A percentile compares a stretch with the other conserved stretches of the same genome.
phyloP scores from a whole-genome alignment of 1,140 invertebrate species.

The Drosophila malerkotliana region DNA sequence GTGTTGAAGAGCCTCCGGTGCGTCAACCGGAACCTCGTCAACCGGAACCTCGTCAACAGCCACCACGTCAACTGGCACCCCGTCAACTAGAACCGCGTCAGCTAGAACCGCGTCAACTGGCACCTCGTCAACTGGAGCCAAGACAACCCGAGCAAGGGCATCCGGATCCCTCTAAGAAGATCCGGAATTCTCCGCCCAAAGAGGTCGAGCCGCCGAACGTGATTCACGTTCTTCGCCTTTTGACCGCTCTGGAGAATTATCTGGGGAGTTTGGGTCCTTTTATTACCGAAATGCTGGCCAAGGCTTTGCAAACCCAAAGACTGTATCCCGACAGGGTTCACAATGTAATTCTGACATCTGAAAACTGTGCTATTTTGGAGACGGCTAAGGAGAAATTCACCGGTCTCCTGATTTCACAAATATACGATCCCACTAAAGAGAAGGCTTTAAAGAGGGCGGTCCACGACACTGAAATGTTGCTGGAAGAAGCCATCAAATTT shows the following conservation, averaged over 20 bases:
- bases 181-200: slow-evolving; percentile 1
- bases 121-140: no score
- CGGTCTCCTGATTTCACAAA: slow-evolving; percentile 66
- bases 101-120: no score
- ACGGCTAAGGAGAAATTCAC: slow-evolving; percentile 74
- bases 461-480: slow-evolving; percentile 50
- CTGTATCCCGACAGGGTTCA: slow-evolving; percentile 49
- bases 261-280: slow-evolving; percentile 91
- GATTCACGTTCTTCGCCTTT: slow-evolving; percentile 88
- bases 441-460: slow-evolving; percentile 63
- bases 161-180: not conserved
- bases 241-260: slow-evolving; percentile 91
- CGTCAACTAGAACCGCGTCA: no score
- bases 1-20: not conserved
- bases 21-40: not conserved
- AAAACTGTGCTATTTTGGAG: slow-evolving; percentile 70
- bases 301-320: slow-evolving; percentile 89
- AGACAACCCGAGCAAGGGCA: not conserved
- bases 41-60: no score
- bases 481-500: slow-evolving; percentile 32
- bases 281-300: slow-evolving; percentile 89
- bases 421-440: slow-evolving; percentile 62
- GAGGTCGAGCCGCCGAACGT: slow-evolving; percentile 38
- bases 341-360: slow-evolving; percentile 39
- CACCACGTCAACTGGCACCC: no score